Evolutionary conservation across 2,888 invertebrate species (phyloP), one percentile per base, ranked within the genome.

Genomic region (Drosophila austrosaltans): DNA sequence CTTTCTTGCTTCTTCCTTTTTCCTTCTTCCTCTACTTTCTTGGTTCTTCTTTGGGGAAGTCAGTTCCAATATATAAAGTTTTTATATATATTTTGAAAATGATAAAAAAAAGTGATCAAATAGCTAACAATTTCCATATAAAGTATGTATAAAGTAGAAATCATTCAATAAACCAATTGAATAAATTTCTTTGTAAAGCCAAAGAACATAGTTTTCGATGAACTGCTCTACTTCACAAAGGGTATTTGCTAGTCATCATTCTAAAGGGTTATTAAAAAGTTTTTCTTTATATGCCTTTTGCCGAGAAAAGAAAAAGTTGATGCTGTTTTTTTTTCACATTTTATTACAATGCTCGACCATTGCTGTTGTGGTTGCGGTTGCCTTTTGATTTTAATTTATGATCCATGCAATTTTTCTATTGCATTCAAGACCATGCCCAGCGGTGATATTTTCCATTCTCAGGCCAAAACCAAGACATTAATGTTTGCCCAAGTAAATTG

Each of bases 351-450:
- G 58, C 39, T 22, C 40, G 40, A 48, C 22, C 25, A 48, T 48
- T 48, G 48, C 48, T 48, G 25, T 48, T 48, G 48, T 25, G 48
- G 57, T 39, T 71, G 57, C 57, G 57, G 39, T 39, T 57, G 57
- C 48, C 39, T 65, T 64, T 71, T 74, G 75, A 73, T 84, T 75
- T 72, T 87, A 73, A 82, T 82, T 82, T 84, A 81, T 74, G 77
- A 77, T 77, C 72, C 72, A 60, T 64, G 70, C 76, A 66, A 69
- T 69, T 69, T 69, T 40, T 53, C 42, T 60, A 61, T 53, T 60
- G 75, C 63, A 75, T 53, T 68, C 69, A 60, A 42, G 54, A 20
- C 42, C 73, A 57, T 64, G 69, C 59, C 69, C 64, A 65, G 53
- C 62, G 69, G 69, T 58, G 54, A 74, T 68, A 64, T 69, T 69